Conservation (phyloP, 2,113 vertebrate species). For the Hippoglossus stenolepis region DNA sequence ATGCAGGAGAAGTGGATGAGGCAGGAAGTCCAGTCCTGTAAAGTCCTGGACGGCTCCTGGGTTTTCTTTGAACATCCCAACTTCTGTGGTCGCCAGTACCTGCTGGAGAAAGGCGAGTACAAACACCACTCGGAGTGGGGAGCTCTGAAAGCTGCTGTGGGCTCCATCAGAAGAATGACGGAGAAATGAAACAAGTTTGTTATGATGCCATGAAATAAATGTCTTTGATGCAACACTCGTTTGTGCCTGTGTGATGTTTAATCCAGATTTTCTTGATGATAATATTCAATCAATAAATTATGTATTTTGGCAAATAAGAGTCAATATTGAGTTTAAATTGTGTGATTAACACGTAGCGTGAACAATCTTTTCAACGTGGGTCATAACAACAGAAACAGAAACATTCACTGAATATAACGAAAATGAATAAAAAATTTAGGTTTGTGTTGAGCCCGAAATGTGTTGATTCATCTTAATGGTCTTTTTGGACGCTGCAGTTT, state of each 20-base stretch:
- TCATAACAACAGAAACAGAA: no score
- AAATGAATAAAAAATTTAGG: no score
- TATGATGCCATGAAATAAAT: slow-evolving; percentile 35
- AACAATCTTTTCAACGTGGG: no score
- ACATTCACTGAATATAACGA: no score
- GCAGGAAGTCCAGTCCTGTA: slow-evolving; percentile 66
- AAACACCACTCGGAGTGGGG: slow-evolving; percentile 62
- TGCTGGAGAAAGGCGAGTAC: slow-evolving; percentile 73
- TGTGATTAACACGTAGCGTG: no score
- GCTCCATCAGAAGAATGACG: slow-evolving; percentile 54
- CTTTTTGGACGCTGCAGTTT: no score
- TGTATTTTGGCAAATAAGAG: neutral
- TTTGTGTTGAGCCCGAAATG: no score
- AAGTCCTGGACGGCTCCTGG: slow-evolving; percentile 68
- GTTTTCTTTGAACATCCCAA: slow-evolving; percentile 73
- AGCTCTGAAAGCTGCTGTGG: slow-evolving; percentile 43
- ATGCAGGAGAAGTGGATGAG: slow-evolving; percentile 55
- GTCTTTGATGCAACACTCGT: neutral
- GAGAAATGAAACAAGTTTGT: slow-evolving; percentile 11
- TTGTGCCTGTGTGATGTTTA: neutral
- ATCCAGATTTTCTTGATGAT: neutral
- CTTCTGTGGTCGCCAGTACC: slow-evolving; percentile 73
- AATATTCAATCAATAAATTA: neutral
- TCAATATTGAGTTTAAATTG: neutral
- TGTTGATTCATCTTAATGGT: no score